Evolutionary conservation across 2,797 vertebrate genomes (phyloP), one percentile per base, ranked within the genome.

Genomic region (Sebastes vulpes): DNA sequence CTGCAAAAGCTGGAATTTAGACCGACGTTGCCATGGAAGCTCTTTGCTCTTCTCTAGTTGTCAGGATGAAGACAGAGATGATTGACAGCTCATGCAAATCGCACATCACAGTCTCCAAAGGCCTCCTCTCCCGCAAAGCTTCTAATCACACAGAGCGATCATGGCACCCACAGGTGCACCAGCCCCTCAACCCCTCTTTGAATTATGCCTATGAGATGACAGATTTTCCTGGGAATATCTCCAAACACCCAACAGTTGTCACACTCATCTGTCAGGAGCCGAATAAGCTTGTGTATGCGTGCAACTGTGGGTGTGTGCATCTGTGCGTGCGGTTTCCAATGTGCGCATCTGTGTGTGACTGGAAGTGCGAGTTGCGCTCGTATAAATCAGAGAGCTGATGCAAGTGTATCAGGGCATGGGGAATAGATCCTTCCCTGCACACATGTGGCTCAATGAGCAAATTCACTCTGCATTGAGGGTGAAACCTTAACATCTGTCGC

Each of bases 31-130:
- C 89, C 67, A 88, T 78, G 65, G 81, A 86, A 75, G 79, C 86
- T 58, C 56, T 81, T 75, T 70, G 69, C 88, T 79, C 77, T 23
- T 81, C 75, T 81, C 67, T 25, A 50, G 52, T 71, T 90, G 91
- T 92, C 82, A 79, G 81, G 65, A 79, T 52, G 35, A 77, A 77
- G 81, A 77, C 75, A 61, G 53, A 35, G 50, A 86, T 93, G 95
- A 95, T 85, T 94, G 94, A 93, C 95, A 88, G 87, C 68, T 84
- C 83, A 89, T 93, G 91, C 80, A 91, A 94, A 94, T 93, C 79
- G 18, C 78, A 85, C 86, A 85, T 91, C 86, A 75, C 72, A 75
- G 72, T 25, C 86, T 85, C 81, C 82, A 69, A 87, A 83, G 77
- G 56, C 77, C 76, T 83, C 78, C 60, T 89, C 76, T 90, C 82